Conservation (phyloP, 1,140 invertebrate genomes). For the Pinna nobilis region DNA sequence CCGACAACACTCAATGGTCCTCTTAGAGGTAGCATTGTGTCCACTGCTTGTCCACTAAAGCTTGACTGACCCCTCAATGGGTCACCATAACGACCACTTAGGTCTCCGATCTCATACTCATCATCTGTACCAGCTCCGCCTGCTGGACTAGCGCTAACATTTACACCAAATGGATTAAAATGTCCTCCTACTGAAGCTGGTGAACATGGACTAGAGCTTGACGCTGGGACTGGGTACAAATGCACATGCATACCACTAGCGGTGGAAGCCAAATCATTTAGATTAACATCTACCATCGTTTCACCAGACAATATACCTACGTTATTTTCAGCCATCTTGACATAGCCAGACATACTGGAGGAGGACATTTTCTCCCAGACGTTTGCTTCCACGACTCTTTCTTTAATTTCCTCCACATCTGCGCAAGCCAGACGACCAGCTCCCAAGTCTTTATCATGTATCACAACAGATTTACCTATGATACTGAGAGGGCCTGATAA, state of each 20-base stretch:
- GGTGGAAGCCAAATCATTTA: constrained; percentile 78
- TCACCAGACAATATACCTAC: constrained; percentile 73
- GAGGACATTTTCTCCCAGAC: constrained; percentile 70
- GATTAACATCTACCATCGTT: constrained; percentile 77
- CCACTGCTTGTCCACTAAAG: constrained; percentile 79
- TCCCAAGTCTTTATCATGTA: constrained; percentile 90
- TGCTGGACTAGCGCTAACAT: constrained; percentile 43
- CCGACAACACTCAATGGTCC: constrained; percentile 88
- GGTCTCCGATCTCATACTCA: constrained; percentile 84
- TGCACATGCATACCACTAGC: constrained; percentile 76
- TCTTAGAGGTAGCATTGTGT: constrained; percentile 89
- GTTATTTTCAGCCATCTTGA: constrained; percentile 45
- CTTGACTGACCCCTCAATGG: constrained; percentile 69
- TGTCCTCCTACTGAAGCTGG: constrained; percentile 83
- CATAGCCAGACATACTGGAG: constrained; percentile 40
- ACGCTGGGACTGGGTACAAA: constrained; percentile 75
- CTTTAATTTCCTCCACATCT: constrained; percentile 69
- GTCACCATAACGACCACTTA: constrained; percentile 90
- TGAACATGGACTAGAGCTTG: constrained; percentile 89
- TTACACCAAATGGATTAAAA: constrained; percentile 76
- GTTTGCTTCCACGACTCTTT: constrained; percentile 54
- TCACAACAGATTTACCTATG: constrained; percentile 88
- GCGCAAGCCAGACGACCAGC: constrained; percentile 92
- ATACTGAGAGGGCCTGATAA: constrained; percentile 85
- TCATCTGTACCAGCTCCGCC: constrained; percentile 81